Evolutionary conservation across 92 coral and sea anemone species (phyloP), one percentile per base, ranked within the genome.

Genomic region (Epizoanthus illoricatus): DNA sequence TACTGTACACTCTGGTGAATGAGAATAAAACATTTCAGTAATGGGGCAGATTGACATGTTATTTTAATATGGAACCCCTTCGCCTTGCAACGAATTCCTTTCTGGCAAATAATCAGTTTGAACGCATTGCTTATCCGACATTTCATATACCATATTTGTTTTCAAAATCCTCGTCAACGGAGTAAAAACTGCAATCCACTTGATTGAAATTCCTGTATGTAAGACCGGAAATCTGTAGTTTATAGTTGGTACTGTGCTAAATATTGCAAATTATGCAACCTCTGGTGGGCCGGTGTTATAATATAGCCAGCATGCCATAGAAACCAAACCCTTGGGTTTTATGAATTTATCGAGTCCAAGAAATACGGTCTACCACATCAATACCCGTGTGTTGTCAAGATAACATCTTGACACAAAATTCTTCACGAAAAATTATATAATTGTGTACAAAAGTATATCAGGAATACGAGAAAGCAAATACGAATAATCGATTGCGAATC

Each of bases 141-240:
- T 52, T 28, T 28, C 36, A 28, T 28, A 28, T 52, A 52, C 12
- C 12, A 28, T 28, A 28, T 28, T 28, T 52, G 56, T 7, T 5
- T 52, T 52, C 3, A 11, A 52, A 52, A 52, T 52, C 56, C 15
- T 4, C 17, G 40, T 15, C 7, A 66, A 66, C n/a, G 3, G 43
- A 66, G 3, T 18, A 7, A 18, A 11, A 23, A 66, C 71, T 66
- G n/a, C 13, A 33, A 66, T 68, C 73, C 40, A 19, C 73, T 68
- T 39, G 52, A 43, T 68, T 39, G 52, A 43, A 68, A 39, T 33
- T 16, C 4, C 21, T 68, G 7, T 43, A 33, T 33, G 19, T 24
- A 68, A 68, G 73, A 68, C 73, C 73, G 73, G 73, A 68, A 68
- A 68, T 19, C 21, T 13, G 23, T 7, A 7, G 19, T 75, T 36